Evolutionary conservation across 1,140 invertebrate species (phyloP).

Genomic region (Neodiprion pinetum): DNA sequence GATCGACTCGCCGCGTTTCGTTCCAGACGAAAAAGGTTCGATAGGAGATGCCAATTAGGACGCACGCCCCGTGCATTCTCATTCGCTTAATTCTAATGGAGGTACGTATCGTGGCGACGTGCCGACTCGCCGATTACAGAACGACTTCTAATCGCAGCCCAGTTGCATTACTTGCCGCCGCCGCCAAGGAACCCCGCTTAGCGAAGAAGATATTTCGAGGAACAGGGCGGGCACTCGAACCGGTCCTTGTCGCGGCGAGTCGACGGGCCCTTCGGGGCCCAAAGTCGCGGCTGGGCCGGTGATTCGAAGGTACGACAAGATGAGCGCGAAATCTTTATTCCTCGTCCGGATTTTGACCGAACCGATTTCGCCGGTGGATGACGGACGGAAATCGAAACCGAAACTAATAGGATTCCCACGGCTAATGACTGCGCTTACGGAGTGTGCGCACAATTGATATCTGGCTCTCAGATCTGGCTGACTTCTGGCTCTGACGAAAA

Average conservation of each 20-base stretch:
- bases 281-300: no score
- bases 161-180: not conserved
- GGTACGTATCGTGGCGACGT: conserved; percentile 3
- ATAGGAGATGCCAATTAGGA: conserved; percentile 8
- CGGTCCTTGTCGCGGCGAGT: conserved; percentile 21
- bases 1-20: not conserved
- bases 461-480: not conserved
- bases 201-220: conserved; percentile 14
- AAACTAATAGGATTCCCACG: not conserved
- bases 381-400: no score
- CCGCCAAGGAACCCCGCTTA: not conserved
- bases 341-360: no score
- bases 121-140: conserved; percentile 26
- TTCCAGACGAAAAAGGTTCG: conserved; percentile 1
- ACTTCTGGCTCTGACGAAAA: conserved; percentile 7
- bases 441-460: not conserved
- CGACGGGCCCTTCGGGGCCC: not conserved
- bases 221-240: conserved; percentile 25
- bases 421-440: no score
- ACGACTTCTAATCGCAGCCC: not conserved
- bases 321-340: no score
- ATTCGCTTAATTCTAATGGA: conserved; percentile 22
- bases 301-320: no score
- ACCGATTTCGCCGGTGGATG: no score
- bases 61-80: conserved; percentile 4